Percentiles rank a stretch among this genome's conserved stretches.
phyloP scores from a whole-genome alignment of 2,888 invertebrate genomes.

The Lasius platythorax region DNA sequence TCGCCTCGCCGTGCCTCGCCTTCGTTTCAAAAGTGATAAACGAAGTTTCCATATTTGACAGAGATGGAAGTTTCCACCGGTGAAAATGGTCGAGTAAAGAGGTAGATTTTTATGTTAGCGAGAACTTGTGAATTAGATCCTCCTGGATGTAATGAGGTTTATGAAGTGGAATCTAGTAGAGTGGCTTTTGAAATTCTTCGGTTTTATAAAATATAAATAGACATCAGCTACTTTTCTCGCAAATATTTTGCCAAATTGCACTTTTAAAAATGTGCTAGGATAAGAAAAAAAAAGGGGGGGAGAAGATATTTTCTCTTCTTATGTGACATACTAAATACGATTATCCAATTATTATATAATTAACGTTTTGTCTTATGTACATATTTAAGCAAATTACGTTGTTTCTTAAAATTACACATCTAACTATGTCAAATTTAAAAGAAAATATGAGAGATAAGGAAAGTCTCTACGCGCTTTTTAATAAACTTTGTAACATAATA shows the following conservation, averaged over 20 bases:
- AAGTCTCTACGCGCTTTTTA: background rate
- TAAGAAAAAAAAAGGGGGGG: background rate
- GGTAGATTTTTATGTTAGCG: background rate
- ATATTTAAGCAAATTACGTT: background rate
- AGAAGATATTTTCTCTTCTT: background rate
- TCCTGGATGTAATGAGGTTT: background rate
- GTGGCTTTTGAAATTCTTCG: background rate
- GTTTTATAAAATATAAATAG: background rate
- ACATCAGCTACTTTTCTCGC: background rate
- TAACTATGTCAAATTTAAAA: conserved; percentile 4
- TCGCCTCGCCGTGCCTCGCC: background rate
- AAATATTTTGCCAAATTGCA: background rate
- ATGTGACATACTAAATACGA: background rate
- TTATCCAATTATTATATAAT: conserved; percentile 39
- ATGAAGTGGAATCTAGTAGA: background rate
- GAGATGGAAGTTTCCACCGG: background rate
- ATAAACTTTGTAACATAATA: conserved; percentile 13
- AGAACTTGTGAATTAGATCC: conserved; percentile 21
- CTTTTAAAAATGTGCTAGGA: background rate
- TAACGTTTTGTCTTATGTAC: background rate
- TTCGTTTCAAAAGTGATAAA: conserved; percentile 5
- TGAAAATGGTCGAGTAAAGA: background rate
- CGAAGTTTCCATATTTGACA: background rate
- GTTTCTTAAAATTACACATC: conserved; percentile 9
- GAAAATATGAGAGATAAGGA: conserved; percentile 10